Percentiles rank a stretch among this genome's conserved stretches.
Conservation (phyloP, 2,797 vertebrate genomes). For the Adrianichthys oophorus region DNA sequence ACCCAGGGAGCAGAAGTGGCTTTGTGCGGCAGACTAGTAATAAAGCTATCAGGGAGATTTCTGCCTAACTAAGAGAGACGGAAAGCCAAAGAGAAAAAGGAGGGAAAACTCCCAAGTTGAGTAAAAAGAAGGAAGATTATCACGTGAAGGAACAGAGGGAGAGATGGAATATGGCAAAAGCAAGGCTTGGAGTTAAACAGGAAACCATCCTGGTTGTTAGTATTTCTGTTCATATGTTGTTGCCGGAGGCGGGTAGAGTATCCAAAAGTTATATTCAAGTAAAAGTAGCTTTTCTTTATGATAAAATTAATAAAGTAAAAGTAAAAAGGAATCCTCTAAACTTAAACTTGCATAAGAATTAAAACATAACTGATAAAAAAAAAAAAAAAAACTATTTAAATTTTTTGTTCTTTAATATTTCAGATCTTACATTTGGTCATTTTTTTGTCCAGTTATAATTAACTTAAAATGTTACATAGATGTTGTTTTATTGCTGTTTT, state of each 20-base stretch:
- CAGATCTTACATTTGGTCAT: no score
- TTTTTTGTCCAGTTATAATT: no score
- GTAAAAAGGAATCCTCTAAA: no score
- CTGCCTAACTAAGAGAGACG: slow-evolving; percentile 21
- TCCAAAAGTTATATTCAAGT: slow-evolving; percentile 4
- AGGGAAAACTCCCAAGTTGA: slow-evolving; percentile 18
- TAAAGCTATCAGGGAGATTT: slow-evolving; percentile 36
- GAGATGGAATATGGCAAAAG: slow-evolving; percentile 17
- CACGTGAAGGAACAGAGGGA: slow-evolving; percentile 17
- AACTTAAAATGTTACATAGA: no score
- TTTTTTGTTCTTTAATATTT: no score
- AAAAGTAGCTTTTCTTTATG: slow-evolving; percentile 1
- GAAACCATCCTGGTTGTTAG: slow-evolving; percentile 6
- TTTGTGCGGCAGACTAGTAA: slow-evolving; percentile 20
- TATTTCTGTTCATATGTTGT: slow-evolving; percentile 5
- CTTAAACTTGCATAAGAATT: no score
- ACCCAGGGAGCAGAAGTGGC: slow-evolving; percentile 4
- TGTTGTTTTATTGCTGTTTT: no score
- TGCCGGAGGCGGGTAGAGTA: slow-evolving; percentile 10
- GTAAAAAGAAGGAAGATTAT: slow-evolving; percentile 16
- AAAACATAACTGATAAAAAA: no score
- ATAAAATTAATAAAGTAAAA: slow-evolving; percentile 24
- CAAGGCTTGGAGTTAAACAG: slow-evolving; percentile 11
- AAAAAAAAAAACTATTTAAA: no score
- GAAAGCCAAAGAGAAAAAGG: slow-evolving; percentile 9